Conservation (phyloP, 1,140 invertebrate species). For the Pseudomyrmex flavicornis region DNA sequence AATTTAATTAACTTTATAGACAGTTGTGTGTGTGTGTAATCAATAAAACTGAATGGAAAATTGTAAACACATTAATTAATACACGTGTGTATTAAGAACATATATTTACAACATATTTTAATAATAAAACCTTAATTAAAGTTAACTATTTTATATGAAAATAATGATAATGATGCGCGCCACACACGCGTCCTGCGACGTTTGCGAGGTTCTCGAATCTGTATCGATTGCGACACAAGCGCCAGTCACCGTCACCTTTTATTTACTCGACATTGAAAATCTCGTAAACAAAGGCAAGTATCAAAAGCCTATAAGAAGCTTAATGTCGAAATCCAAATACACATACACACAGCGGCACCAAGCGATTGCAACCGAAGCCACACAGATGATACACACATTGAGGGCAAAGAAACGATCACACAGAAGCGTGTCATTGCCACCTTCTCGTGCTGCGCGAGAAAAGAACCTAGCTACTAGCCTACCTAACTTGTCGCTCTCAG, state of each 20-base stretch:
- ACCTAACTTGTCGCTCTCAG: background rate
- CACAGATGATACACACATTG: background rate
- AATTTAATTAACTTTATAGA: no score
- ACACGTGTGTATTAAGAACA: no score
- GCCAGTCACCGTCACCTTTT: background rate
- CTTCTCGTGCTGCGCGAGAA: constrained; percentile 1
- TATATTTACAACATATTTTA: no score
- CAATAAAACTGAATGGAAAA: no score
- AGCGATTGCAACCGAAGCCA: constrained; percentile 44
- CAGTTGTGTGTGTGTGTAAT: no score
- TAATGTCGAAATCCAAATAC: constrained; percentile 32
- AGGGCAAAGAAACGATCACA: background rate
- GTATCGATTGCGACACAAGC: background rate
- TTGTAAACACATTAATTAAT: no score
- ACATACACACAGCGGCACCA: background rate
- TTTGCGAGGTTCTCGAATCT: background rate
- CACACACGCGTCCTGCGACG: background rate
- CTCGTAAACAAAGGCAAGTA: constrained; percentile 36
- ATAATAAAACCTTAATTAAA: no score
- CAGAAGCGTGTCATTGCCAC: constrained; percentile 40
- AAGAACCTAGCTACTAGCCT: background rate
- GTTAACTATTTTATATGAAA: no score
- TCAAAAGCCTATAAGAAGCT: constrained; percentile 8
- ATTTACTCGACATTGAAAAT: constrained; percentile 22
- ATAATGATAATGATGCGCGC: no score